Conservation (phyloP, 2,888 invertebrate genomes). For the Sylvicola fuscatus region DNA sequence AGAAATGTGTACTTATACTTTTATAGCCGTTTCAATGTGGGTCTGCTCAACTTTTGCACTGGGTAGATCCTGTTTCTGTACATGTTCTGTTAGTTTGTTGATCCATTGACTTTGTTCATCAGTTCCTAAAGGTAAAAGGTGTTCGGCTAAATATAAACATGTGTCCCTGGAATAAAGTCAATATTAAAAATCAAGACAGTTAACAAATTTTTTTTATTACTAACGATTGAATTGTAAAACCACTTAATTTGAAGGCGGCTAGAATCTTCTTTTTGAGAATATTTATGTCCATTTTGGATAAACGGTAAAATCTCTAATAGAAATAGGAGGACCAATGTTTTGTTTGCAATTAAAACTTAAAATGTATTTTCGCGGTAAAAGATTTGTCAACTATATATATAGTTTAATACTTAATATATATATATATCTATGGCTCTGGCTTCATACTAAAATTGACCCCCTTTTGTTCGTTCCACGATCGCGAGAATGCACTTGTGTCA, state of each 20-base stretch:
- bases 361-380: no score
- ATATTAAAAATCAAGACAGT: background rate
- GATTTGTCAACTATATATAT: no score
- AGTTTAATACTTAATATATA: no score
- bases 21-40: constrained; percentile 52
- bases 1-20: constrained; percentile 24
- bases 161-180: constrained; percentile 36
- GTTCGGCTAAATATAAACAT: constrained; percentile 46
- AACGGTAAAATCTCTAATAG: no score
- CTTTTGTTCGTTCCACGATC: no score
- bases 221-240: constrained; percentile 42
- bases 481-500: no score
- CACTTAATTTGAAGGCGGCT: constrained; percentile 52
- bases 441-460: no score
- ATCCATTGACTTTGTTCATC: constrained; percentile 46
- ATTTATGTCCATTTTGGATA: background rate
- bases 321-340: no score
- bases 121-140: constrained; percentile 36
- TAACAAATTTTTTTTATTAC: constrained; percentile 1
- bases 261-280: background rate
- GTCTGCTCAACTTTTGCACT: constrained; percentile 51
- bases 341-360: no score
- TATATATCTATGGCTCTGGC: no score
- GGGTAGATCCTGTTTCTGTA: constrained; percentile 55
- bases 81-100: constrained; percentile 52